phyloP scores from a whole-genome alignment of 1,140 invertebrate species.

The Hyles euphorbiae region DNA sequence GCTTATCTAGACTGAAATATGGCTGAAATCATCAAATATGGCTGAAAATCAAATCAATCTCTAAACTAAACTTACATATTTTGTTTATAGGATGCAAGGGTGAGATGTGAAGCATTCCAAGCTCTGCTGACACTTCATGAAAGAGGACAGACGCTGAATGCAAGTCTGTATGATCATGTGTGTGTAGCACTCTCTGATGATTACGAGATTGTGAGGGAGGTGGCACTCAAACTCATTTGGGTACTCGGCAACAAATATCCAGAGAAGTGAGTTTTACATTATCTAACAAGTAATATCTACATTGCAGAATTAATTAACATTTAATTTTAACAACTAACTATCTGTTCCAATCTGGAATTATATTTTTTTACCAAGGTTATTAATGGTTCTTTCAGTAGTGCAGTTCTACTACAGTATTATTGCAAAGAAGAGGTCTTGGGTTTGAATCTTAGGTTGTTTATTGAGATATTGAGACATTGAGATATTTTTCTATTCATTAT shows the following conservation, averaged over 20 bases:
- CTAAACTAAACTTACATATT: neutral
- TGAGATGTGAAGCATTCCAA: slow-evolving; percentile 90
- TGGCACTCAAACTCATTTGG: slow-evolving; percentile 90
- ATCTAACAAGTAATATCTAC: neutral
- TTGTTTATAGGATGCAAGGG: slow-evolving; percentile 85
- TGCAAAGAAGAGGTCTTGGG: too few relatives aligned
- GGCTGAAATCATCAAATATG: too few relatives aligned
- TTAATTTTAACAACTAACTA: neutral
- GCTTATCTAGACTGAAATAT: too few relatives aligned
- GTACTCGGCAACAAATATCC: slow-evolving; percentile 90
- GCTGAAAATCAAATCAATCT: too few relatives aligned
- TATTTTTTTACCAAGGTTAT: too few relatives aligned
- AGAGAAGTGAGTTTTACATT: slow-evolving; percentile 81
- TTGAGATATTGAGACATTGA: too few relatives aligned
- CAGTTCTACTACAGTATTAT: too few relatives aligned
- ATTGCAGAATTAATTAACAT: neutral
- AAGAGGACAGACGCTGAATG: slow-evolving; percentile 85
- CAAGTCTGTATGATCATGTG: slow-evolving; percentile 87
- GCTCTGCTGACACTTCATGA: slow-evolving; percentile 89
- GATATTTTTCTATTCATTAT: too few relatives aligned
- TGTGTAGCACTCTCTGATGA: slow-evolving; percentile 92
- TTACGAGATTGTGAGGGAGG: slow-evolving; percentile 93
- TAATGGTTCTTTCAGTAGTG: too few relatives aligned
- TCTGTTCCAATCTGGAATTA: too few relatives aligned
- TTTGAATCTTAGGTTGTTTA: too few relatives aligned